Evolutionary conservation across 1,140 invertebrate genomes (phyloP).

Genomic region (Calliphora vicina): DNA sequence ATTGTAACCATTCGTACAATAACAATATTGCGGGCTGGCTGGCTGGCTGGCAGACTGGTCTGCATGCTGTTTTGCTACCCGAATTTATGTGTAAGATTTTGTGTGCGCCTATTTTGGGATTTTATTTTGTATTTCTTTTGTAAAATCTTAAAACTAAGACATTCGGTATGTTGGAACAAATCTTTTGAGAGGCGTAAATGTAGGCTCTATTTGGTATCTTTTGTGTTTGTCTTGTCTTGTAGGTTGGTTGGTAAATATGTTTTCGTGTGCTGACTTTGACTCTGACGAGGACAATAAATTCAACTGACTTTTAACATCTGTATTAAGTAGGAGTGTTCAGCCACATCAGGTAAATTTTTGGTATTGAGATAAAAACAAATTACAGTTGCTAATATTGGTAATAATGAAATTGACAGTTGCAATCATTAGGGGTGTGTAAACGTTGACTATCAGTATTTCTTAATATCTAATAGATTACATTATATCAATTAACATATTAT

Average conservation of each 20-base stretch:
- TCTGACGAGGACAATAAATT: background rate
- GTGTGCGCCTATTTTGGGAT: background rate
- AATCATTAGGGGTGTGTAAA: too few relatives aligned
- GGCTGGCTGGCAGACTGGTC: too few relatives aligned
- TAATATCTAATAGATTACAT: too few relatives aligned
- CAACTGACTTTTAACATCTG: slow-evolving; percentile 39
- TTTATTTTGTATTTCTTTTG: background rate
- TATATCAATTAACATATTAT: too few relatives aligned
- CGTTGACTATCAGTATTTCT: too few relatives aligned
- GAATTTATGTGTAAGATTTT: background rate
- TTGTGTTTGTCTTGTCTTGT: background rate
- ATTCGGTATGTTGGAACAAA: background rate
- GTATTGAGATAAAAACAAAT: background rate
- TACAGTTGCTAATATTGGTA: too few relatives aligned
- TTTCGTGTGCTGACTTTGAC: background rate
- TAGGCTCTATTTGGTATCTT: background rate
- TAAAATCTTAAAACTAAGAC: background rate
- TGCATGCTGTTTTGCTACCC: background rate
- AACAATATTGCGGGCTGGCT: background rate
- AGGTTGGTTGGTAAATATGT: background rate
- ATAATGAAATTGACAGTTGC: too few relatives aligned
- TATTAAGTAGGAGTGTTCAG: slow-evolving; percentile 29
- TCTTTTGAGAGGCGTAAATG: background rate
- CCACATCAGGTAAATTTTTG: background rate
- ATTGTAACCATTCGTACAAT: background rate